These are phyloP conservation scores for Himalopsyche anomala DNA, from an alignment of 2,888 invertebrate species.

Conservation along the genomic window DNA sequence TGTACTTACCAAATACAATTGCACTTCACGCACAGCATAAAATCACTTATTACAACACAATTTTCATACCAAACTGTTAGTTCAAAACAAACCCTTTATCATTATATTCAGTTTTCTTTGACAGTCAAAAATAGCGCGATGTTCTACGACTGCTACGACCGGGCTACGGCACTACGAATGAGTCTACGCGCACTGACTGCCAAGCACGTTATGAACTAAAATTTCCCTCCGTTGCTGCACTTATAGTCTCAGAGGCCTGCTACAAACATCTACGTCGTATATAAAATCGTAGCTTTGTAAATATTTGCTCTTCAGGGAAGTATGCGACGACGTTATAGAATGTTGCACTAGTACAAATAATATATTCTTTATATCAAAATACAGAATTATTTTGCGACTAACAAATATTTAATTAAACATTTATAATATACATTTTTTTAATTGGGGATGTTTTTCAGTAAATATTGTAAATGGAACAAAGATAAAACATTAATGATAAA, in stretches of 20 bases:
- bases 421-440: too few species aligned
- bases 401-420: too few species aligned
- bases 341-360: too few species aligned
- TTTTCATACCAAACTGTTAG: neutral
- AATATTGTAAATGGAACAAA: too few species aligned
- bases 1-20: neutral
- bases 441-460: too few species aligned
- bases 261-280: neutral
- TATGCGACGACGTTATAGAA: neutral
- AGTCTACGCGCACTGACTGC: constrained; percentile 56
- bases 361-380: too few species aligned
- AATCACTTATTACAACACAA: neutral
- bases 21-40: neutral
- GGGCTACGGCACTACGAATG: constrained; percentile 50
- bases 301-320: neutral
- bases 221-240: constrained; percentile 54
- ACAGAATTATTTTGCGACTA: too few species aligned
- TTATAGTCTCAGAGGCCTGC: constrained; percentile 52
- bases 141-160: constrained; percentile 50
- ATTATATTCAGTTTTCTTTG: neutral
- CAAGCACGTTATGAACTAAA: constrained; percentile 52
- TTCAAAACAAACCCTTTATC: neutral
- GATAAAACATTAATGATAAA: too few species aligned
- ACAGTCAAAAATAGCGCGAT: constrained; percentile 18
- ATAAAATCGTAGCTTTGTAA: neutral